phyloP scores from a whole-genome alignment of 1,140 invertebrate species.

The Melitaea cinxia region DNA sequence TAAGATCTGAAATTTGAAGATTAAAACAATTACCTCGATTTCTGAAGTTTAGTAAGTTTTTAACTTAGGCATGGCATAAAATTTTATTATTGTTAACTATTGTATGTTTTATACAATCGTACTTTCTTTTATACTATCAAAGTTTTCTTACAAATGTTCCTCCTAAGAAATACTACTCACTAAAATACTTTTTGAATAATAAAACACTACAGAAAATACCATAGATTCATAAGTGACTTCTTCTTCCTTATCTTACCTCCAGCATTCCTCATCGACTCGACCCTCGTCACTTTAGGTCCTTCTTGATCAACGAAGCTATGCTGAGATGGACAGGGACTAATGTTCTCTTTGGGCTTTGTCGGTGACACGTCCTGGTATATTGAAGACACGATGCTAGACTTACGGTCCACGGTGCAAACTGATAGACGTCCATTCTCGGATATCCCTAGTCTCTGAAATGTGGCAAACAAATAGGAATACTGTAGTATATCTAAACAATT shows the following conservation, averaged over 20 bases:
- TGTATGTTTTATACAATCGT: too few relatives aligned
- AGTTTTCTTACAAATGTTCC: too few relatives aligned
- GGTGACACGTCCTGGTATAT: slow-evolving; percentile 77
- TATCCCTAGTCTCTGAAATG: slow-evolving; percentile 54
- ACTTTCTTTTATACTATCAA: too few relatives aligned
- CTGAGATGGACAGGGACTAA: slow-evolving; percentile 74
- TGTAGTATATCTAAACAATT: too few relatives aligned
- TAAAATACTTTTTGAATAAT: too few relatives aligned
- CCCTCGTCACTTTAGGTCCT: slow-evolving; percentile 48
- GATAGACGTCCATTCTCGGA: slow-evolving; percentile 76
- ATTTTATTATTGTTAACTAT: too few relatives aligned
- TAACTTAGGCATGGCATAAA: too few relatives aligned
- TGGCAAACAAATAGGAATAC: background rate
- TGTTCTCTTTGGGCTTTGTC: slow-evolving; percentile 71
- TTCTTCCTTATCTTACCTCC: slow-evolving; percentile 43
- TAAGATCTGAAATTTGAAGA: slow-evolving; percentile 59
- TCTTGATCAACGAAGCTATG: slow-evolving; percentile 69
- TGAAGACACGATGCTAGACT: slow-evolving; percentile 70
- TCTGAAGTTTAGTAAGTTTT: too few relatives aligned
- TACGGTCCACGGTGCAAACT: slow-evolving; percentile 73
- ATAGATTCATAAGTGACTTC: background rate
- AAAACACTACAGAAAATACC: background rate
- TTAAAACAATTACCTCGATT: too few relatives aligned
- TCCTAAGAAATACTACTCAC: too few relatives aligned
- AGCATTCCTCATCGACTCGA: slow-evolving; percentile 59